Evolutionary conservation across 2,888 invertebrate genomes (phyloP).

Genomic region (Leptinotarsa haldemani): DNA sequence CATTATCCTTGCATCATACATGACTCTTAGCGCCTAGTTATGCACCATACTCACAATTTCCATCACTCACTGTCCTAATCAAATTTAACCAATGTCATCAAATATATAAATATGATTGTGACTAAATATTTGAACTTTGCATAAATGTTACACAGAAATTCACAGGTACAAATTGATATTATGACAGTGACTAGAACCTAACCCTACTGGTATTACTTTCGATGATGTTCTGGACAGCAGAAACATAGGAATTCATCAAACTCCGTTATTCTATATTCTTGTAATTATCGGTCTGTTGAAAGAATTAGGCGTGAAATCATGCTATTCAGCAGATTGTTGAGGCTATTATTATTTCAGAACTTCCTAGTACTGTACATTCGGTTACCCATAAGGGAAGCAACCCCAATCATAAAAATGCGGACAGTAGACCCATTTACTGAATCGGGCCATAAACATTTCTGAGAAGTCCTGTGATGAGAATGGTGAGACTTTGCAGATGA

Average conservation of each 20-base stretch:
- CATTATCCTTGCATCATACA: too few relatives aligned
- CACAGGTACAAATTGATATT: too few relatives aligned
- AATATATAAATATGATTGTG: too few relatives aligned
- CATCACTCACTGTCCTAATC: too few relatives aligned
- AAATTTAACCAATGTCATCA: too few relatives aligned
- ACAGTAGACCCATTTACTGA: conserved; percentile 23
- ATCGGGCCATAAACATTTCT: conserved; percentile 27
- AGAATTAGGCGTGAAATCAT: conserved; percentile 20
- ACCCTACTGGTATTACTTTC: not conserved
- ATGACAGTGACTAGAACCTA: too few relatives aligned
- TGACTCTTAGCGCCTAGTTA: too few relatives aligned
- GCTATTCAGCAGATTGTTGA: conserved; percentile 18
- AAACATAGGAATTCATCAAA: not conserved
- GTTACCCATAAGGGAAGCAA: conserved; percentile 19
- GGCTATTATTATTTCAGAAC: conserved; percentile 22
- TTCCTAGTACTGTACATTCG: conserved; percentile 24
- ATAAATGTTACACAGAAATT: too few relatives aligned
- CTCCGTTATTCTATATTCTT: not conserved
- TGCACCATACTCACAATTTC: too few relatives aligned
- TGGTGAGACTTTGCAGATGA: conserved; percentile 20
- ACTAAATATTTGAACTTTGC: too few relatives aligned
- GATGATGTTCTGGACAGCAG: not conserved
- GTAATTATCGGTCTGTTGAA: not conserved
- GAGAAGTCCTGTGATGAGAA: conserved; percentile 19
- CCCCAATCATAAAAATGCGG: conserved; percentile 22